Evolutionary conservation across 2,797 vertebrate species (phyloP).

Genomic region (Eospalax fontanierii): DNA sequence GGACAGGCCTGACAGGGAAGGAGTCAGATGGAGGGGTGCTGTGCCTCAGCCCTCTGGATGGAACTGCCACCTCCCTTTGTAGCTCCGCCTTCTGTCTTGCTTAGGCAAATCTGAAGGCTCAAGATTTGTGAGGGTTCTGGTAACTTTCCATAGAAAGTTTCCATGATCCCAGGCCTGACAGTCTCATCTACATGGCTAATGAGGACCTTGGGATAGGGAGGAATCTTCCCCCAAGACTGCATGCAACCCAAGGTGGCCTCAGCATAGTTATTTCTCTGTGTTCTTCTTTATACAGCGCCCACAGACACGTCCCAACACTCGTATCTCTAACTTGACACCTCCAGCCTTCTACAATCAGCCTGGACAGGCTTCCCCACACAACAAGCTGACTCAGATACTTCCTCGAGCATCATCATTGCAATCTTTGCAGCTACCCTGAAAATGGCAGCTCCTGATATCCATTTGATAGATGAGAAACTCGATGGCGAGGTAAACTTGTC

Average conservation of each 20-base stretch:
- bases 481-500: not conserved
- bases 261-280: not conserved
- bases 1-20: not conserved
- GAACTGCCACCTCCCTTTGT: too few species aligned
- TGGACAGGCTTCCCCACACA: fast-evolving
- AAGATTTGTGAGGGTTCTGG: not conserved
- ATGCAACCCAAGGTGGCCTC: not conserved
- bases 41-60: not conserved
- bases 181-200: not conserved
- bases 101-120: not conserved
- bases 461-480: not conserved
- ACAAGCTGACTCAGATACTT: not conserved
- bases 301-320: not conserved
- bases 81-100: not conserved
- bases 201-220: not conserved
- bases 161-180: not conserved
- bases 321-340: not conserved
- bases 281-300: not conserved
- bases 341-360: not conserved
- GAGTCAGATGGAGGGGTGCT: fast-evolving
- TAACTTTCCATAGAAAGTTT: not conserved
- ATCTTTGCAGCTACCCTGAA: not conserved
- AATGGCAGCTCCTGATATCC: not conserved
- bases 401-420: not conserved
- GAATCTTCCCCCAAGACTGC: not conserved